Evolutionary conservation across 2,888 invertebrate species (phyloP).

Genomic region (Diogma glabrata): DNA sequence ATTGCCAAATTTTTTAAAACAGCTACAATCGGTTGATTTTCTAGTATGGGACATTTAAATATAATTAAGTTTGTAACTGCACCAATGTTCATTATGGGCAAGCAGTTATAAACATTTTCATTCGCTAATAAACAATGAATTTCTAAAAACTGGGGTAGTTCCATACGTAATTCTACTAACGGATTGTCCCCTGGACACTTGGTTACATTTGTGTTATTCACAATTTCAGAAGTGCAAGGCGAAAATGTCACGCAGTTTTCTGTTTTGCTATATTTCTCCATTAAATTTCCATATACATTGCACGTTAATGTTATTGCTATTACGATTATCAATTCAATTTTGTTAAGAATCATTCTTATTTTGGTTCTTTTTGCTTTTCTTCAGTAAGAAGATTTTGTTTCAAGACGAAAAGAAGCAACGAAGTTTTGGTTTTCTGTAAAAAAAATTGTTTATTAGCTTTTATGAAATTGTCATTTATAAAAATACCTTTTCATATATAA

Average conservation of each 20-base stretch:
- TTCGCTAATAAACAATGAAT: constrained; percentile 31
- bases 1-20: constrained; percentile 31
- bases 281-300: no score
- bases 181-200: constrained; percentile 29
- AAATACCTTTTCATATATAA: no score
- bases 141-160: constrained; percentile 26
- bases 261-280: not conserved
- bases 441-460: no score
- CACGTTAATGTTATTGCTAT: no score
- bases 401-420: no score
- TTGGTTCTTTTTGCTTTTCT: no score
- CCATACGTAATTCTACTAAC: constrained; percentile 29
- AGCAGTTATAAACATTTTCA: constrained; percentile 27
- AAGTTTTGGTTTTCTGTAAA: no score
- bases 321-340: no score
- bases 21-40: constrained; percentile 35
- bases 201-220: constrained; percentile 30
- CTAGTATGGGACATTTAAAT: constrained; percentile 32
- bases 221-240: constrained; percentile 28
- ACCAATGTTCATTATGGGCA: constrained; percentile 31
- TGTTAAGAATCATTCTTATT: no score
- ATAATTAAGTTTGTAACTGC: constrained; percentile 28
- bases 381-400: no score
- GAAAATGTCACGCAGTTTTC: constrained; percentile 17
- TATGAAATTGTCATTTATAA: no score